These are phyloP conservation scores for Andrena flavipes DNA, from an alignment of 2,888 invertebrate species.

Conservation along the genomic window DNA sequence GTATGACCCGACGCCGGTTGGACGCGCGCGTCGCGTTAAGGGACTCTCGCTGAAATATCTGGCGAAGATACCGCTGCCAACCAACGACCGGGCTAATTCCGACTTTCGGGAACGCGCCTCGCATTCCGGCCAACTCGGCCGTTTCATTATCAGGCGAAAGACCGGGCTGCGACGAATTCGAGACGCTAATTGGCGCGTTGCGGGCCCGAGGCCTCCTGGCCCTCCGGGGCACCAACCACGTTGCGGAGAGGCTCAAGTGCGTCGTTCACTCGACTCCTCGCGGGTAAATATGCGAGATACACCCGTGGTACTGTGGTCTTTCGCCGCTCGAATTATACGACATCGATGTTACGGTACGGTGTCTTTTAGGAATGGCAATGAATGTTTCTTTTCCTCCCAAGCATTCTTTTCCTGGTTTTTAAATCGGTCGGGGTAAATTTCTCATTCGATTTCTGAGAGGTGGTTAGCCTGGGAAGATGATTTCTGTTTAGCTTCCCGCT, in stretches of 20 bases:
- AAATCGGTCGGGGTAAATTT: too few relatives aligned
- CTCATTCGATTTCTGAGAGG: too few relatives aligned
- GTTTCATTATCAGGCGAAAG: slow-evolving; percentile 58
- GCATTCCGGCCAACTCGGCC: slow-evolving; percentile 39
- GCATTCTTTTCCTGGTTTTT: too few relatives aligned
- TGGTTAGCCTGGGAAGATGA: too few relatives aligned
- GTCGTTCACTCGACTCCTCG: background rate
- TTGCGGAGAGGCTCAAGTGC: slow-evolving; percentile 3
- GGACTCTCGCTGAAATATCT: slow-evolving; percentile 23
- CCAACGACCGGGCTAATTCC: slow-evolving; percentile 55
- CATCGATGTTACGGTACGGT: slow-evolving; percentile 11
- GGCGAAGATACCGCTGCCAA: slow-evolving; percentile 17
- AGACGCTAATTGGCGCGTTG: slow-evolving; percentile 62
- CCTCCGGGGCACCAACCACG: background rate
- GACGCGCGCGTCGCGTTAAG: background rate
- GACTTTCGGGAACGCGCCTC: slow-evolving; percentile 53
- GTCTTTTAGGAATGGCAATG: slow-evolving; percentile 6
- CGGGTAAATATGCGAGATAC: background rate
- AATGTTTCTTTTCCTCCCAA: too few relatives aligned
- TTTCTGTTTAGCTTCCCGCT: too few relatives aligned
- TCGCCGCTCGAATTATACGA: too few relatives aligned
- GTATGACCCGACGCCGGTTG: background rate
- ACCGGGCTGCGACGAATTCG: slow-evolving; percentile 34
- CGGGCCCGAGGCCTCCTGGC: slow-evolving; percentile 4
- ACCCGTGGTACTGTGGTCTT: background rate